Conservation (phyloP, 1,140 invertebrate genomes). For the Drosophila sp. region DNA sequence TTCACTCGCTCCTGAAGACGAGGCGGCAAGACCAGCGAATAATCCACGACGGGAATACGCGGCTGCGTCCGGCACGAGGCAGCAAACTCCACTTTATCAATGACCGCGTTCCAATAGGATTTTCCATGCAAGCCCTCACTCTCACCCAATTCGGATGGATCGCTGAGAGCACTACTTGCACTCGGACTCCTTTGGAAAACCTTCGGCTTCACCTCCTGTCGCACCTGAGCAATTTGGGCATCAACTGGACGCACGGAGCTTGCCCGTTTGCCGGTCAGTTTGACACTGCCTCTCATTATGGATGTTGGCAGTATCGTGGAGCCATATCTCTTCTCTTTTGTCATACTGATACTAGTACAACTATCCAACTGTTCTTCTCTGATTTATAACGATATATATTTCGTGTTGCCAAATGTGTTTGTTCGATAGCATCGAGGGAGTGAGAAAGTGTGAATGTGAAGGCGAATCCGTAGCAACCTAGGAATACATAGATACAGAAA, state of each 20-base stretch:
- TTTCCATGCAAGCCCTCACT: conserved; percentile 42
- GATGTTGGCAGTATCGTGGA: background rate
- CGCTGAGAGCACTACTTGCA: conserved; percentile 52
- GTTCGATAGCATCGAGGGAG: background rate
- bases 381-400: background rate
- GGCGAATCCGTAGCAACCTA: background rate
- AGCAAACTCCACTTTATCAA: conserved; percentile 58
- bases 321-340: background rate
- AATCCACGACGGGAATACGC: conserved; percentile 62
- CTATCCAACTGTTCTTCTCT: background rate
- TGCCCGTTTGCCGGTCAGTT: background rate
- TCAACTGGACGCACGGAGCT: background rate
- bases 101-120: conserved; percentile 60
- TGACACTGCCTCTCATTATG: background rate
- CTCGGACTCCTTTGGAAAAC: conserved; percentile 33
- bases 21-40: conserved; percentile 66
- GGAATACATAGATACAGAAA: background rate
- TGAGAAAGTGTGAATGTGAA: background rate
- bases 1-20: conserved; percentile 59
- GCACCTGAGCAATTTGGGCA: background rate
- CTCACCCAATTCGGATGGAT: conserved; percentile 36
- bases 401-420: background rate
- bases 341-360: background rate
- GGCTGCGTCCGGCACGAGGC: conserved; percentile 56
- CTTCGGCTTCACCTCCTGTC: conserved; percentile 25